These are phyloP conservation scores for Sycon ciliatum DNA, from an alignment of 37 sponge, comb jelly and placozoan species.

Conservation along the genomic window DNA sequence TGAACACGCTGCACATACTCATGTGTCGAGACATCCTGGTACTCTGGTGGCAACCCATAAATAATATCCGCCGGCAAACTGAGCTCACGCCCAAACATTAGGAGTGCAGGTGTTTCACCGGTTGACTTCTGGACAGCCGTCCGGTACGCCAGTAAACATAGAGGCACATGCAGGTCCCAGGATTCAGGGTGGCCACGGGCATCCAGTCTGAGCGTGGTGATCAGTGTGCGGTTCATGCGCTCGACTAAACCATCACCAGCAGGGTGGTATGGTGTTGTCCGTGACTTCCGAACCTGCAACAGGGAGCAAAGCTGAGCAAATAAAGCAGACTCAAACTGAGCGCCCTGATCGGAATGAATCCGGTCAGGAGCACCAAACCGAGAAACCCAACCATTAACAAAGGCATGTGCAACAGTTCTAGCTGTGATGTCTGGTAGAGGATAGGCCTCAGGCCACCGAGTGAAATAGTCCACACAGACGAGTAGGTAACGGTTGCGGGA, in stretches of 20 bases:
- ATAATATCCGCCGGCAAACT: constrained; percentile 22
- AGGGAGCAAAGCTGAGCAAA: too few relatives aligned
- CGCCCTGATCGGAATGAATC: constrained; percentile 29
- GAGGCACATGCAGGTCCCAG: not conserved
- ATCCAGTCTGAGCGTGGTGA: too few relatives aligned
- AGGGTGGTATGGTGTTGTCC: too few relatives aligned
- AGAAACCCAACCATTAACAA: constrained; percentile 11
- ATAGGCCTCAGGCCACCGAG: constrained; percentile 67
- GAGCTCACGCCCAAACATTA: constrained; percentile 22
- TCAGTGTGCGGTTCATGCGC: too few relatives aligned
- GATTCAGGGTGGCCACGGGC: too few relatives aligned
- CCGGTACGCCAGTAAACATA: too few relatives aligned
- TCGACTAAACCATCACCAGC: too few relatives aligned
- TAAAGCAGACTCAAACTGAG: constrained; percentile 24
- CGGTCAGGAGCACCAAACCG: constrained; percentile 14
- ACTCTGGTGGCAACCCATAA: not conserved
- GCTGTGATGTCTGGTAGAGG: constrained; percentile 39
- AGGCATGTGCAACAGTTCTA: constrained; percentile 34
- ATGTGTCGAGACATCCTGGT: not conserved
- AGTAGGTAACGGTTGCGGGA: constrained; percentile 31
- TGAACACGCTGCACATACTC: not conserved
- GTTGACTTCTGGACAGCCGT: constrained; percentile 1
- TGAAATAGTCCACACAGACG: constrained; percentile 59
- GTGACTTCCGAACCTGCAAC: too few relatives aligned
- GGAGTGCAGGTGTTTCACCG: not conserved